Evolutionary conservation across 2,888 invertebrate species (phyloP).

Genomic region (Seira ritae): DNA sequence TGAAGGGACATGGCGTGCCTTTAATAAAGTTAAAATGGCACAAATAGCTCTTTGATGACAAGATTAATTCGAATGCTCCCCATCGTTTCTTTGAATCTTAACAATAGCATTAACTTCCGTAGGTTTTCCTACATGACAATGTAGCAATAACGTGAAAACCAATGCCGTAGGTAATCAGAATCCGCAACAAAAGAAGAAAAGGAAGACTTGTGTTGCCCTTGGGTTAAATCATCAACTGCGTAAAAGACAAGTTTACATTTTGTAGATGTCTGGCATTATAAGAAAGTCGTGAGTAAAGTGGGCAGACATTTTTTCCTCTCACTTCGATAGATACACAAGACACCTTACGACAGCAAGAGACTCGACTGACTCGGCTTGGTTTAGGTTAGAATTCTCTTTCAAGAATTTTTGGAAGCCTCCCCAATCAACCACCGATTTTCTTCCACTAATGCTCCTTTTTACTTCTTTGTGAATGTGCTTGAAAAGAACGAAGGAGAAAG

Average conservation of each 20-base stretch:
- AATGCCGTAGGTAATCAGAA: slow-evolving; percentile 17
- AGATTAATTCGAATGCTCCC: neutral
- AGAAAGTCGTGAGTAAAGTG: neutral
- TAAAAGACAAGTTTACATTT: neutral
- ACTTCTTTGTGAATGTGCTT: slow-evolving; percentile 43
- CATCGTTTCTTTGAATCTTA: no score
- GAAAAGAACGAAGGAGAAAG: slow-evolving; percentile 38
- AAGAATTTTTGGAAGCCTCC: slow-evolving; percentile 7
- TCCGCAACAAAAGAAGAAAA: slow-evolving; percentile 6
- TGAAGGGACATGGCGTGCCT: no score
- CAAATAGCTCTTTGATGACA: slow-evolving; percentile 1
- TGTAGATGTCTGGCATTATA: neutral
- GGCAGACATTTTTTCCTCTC: neutral
- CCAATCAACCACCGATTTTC: slow-evolving; percentile 42
- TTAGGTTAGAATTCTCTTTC: no score
- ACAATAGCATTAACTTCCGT: no score
- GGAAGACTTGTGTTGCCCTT: slow-evolving; percentile 1
- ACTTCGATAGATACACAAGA: no score
- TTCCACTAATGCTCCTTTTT: slow-evolving; percentile 34
- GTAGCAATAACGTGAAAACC: neutral
- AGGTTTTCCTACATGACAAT: neutral
- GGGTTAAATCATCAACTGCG: slow-evolving; percentile 11
- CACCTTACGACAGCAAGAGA: neutral
- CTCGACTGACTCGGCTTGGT: neutral
- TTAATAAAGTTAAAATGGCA: neutral